These are phyloP conservation scores for Climacteris rufus DNA, from an alignment of 2,113 vertebrate species.

Conservation along the genomic window DNA sequence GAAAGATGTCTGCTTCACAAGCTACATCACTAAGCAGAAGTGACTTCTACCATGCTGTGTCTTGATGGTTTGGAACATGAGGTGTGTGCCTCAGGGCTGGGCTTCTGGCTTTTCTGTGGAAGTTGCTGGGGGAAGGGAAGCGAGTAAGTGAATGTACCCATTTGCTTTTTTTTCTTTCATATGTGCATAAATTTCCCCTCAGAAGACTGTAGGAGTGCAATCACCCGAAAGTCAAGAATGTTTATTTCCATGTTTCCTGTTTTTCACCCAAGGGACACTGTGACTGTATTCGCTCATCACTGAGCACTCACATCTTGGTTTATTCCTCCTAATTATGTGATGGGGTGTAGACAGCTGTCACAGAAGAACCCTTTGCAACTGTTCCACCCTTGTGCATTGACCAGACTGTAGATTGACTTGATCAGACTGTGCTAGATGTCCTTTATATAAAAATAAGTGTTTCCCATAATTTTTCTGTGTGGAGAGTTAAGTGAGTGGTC, in stretches of 20 bases:
- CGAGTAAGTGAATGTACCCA: not conserved
- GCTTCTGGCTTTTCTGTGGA: not conserved
- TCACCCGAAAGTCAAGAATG: not conserved
- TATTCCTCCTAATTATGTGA: not conserved
- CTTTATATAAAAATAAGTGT: not conserved
- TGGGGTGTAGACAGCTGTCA: rapidly evolving
- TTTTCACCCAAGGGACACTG: rapidly evolving
- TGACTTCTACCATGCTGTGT: not conserved
- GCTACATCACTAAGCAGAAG: not conserved
- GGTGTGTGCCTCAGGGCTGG: not conserved
- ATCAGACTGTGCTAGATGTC: not conserved
- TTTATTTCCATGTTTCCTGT: not conserved
- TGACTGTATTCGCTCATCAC: rapidly evolving
- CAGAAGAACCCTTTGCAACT: not conserved
- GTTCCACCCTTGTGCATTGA: not conserved
- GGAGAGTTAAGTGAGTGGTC: not conserved
- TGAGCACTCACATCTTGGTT: not conserved
- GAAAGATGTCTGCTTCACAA: not conserved
- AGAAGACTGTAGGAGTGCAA: not conserved
- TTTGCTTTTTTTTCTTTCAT: not conserved
- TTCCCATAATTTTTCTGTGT: not conserved
- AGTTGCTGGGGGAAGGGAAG: not conserved
- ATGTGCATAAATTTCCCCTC: not conserved
- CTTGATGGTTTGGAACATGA: not conserved
- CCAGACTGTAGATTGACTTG: not conserved